Evolutionary conservation across 2,888 invertebrate genomes (phyloP).

Genomic region (Neoitamus cyanurus): DNA sequence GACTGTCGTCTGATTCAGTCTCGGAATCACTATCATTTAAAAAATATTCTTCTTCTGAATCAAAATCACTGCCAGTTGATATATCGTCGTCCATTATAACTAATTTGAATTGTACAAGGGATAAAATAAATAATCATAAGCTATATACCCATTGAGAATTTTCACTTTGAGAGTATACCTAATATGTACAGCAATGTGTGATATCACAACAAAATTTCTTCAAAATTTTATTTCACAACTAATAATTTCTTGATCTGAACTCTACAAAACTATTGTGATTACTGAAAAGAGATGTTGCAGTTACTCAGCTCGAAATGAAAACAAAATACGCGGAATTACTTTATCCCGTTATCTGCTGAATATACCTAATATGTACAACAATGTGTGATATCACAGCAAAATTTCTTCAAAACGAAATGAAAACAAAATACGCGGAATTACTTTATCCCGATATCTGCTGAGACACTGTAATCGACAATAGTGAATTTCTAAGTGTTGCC

Average conservation of each 20-base stretch:
- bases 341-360: not conserved
- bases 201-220: conserved; percentile 20
- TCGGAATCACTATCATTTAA: conserved; percentile 30
- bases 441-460: not conserved
- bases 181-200: conserved; percentile 23
- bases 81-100: conserved; percentile 28
- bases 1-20: conserved; percentile 28
- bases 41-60: conserved; percentile 37
- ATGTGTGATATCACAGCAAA: no score
- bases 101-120: conserved; percentile 8
- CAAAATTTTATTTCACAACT: conserved; percentile 29
- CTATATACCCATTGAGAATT: conserved; percentile 16
- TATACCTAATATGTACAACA: no score
- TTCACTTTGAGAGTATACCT: conserved; percentile 23
- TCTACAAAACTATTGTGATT: conserved; percentile 32
- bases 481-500: not conserved
- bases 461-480: not conserved
- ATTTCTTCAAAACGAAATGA: no score
- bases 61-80: conserved; percentile 37
- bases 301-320: conserved; percentile 22
- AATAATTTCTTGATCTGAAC: conserved; percentile 28
- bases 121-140: conserved; percentile 40
- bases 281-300: conserved; percentile 21
- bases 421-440: not conserved
- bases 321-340: not conserved